A percentile compares a stretch with the other conserved stretches of the same genome.
Evolutionary conservation across 2,888 invertebrate genomes (phyloP).

Genomic region (Pegoplata infirma): DNA sequence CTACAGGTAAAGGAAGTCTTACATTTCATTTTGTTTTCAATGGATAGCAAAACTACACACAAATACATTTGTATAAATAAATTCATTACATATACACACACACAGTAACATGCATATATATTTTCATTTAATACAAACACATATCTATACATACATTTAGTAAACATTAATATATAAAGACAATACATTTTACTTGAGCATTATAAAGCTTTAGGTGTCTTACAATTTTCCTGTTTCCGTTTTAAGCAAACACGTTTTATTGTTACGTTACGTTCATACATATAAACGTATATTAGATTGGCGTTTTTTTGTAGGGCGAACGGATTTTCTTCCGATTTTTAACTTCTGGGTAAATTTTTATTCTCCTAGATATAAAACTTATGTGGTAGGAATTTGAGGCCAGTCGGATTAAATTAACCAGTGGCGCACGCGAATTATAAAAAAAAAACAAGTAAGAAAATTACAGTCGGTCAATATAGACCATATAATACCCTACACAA

Average conservation of each 20-base stretch:
- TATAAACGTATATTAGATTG: background rate
- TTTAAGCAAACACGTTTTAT: conserved; percentile 35
- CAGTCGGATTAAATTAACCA: no score
- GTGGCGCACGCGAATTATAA: no score
- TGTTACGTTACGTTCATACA: background rate
- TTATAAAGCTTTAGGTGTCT: conserved; percentile 55
- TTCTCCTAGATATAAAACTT: no score
- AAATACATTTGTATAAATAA: conserved; percentile 3
- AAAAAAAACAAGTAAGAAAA: no score
- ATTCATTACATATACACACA: conserved; percentile 20
- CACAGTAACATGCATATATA: background rate
- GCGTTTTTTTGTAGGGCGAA: no score
- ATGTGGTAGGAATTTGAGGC: no score
- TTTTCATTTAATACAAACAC: no score
- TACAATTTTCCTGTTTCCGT: conserved; percentile 58
- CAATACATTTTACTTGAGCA: conserved; percentile 53
- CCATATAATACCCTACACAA: no score
- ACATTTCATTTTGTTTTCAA: conserved; percentile 22
- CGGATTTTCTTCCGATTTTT: no score
- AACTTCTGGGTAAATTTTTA: no score
- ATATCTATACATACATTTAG: background rate
- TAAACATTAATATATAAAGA: conserved; percentile 56
- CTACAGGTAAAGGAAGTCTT: conserved; percentile 43
- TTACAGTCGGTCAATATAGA: no score
- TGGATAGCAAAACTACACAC: conserved; percentile 21